Conservation (phyloP, 2,113 vertebrate species). For the Centropus unirufus region DNA sequence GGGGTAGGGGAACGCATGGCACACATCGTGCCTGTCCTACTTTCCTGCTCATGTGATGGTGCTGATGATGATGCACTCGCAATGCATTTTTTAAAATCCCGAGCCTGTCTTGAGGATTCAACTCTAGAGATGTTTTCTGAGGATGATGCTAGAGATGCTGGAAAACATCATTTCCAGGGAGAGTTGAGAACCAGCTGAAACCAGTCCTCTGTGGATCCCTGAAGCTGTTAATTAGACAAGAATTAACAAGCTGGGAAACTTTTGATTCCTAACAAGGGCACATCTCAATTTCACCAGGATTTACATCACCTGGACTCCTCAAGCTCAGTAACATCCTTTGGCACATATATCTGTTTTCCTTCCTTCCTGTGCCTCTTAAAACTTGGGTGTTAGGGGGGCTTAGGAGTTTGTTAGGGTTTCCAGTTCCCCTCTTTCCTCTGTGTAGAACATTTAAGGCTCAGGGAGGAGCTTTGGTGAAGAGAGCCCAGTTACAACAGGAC, state of each 20-base stretch:
- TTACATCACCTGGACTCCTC: neutral
- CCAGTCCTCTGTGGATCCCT: neutral
- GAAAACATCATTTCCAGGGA: constrained; percentile 35
- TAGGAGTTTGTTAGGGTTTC: neutral
- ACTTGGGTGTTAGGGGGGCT: neutral
- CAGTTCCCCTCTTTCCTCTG: neutral
- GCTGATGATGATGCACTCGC: neutral
- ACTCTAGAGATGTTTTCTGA: neutral
- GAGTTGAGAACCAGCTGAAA: neutral
- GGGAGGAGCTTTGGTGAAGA: neutral
- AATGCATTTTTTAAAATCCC: constrained; percentile 32
- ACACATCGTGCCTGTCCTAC: constrained; percentile 12
- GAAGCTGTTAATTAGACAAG: constrained; percentile 35
- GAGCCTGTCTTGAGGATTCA: constrained; percentile 30
- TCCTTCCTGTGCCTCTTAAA: too few species aligned
- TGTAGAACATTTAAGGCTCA: neutral
- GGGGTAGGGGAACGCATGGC: neutral
- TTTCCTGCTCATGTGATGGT: constrained; percentile 29
- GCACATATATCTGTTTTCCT: neutral
- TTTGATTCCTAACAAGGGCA: neutral
- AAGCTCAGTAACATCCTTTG: neutral
- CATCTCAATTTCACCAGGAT: neutral
- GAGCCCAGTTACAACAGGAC: neutral
- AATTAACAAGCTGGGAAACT: constrained; percentile 26
- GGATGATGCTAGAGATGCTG: neutral